Evolutionary conservation across 2,113 vertebrate genomes (phyloP).

Genomic region (Odontesthes bonariensis): DNA sequence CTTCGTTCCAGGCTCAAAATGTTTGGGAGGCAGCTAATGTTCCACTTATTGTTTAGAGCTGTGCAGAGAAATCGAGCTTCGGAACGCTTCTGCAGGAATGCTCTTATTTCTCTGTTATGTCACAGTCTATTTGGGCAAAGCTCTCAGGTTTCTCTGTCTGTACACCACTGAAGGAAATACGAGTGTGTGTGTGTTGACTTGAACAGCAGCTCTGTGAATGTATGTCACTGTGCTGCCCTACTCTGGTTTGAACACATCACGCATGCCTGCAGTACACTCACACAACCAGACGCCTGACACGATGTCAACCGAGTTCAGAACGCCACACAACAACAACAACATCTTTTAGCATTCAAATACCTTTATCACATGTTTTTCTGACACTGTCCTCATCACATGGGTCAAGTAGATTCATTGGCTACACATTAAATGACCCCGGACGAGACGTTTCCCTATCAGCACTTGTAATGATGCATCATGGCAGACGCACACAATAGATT

Average conservation of each 20-base stretch:
- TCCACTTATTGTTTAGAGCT: conserved; percentile 39
- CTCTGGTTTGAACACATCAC: conserved; percentile 33
- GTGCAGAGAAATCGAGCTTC: conserved; percentile 41
- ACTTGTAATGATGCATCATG: background rate
- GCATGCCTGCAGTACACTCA: conserved; percentile 25
- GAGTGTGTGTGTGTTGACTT: conserved; percentile 32
- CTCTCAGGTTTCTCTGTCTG: conserved; percentile 48
- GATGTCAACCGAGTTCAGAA: conserved; percentile 30
- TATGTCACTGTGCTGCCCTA: conserved; percentile 23
- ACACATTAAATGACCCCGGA: background rate
- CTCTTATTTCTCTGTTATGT: conserved; percentile 56
- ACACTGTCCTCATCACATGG: background rate
- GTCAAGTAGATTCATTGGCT: conserved; percentile 1
- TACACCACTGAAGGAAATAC: conserved; percentile 31
- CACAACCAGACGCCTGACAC: conserved; percentile 21
- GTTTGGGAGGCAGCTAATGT: conserved; percentile 34
- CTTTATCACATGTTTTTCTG: background rate
- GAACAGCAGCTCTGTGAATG: conserved; percentile 10
- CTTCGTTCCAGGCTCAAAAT: conserved; percentile 14
- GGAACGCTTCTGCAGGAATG: conserved; percentile 43
- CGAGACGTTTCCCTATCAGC: conserved; percentile 1
- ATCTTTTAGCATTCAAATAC: background rate
- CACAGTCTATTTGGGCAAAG: conserved; percentile 52
- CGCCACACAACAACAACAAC: conserved; percentile 6
- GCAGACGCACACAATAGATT: conserved; percentile 20